Evolutionary conservation across 2,113 vertebrate species (phyloP).

Genomic region (Stictonetta naevosa): DNA sequence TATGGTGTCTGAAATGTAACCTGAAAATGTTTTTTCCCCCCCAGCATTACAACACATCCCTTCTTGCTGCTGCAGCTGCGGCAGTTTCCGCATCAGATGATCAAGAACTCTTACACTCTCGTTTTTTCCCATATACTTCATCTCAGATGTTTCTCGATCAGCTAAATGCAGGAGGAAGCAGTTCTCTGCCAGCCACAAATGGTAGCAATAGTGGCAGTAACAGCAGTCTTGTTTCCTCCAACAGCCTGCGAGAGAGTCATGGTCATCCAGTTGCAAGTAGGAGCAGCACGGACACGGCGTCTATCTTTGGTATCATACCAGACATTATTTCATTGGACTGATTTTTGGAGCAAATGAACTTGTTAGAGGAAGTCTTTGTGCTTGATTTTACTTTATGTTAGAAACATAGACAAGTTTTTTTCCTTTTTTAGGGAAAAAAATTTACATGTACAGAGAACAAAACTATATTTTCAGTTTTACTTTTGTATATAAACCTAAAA

Average conservation of each 20-base stretch:
- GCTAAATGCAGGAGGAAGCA: constrained; percentile 82
- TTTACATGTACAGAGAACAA: constrained; percentile 98
- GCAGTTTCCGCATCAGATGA: constrained; percentile 92
- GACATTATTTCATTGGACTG: constrained; percentile 98
- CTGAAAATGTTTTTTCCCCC: neutral
- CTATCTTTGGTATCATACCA: constrained; percentile 94
- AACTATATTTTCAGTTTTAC: constrained; percentile 99
- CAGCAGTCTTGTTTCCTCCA: constrained; percentile 92
- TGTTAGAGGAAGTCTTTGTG: constrained; percentile 70
- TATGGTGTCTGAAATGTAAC: neutral
- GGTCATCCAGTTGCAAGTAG: constrained; percentile 79
- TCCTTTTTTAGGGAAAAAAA: constrained; percentile 78
- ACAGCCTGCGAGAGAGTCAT: constrained; percentile 89
- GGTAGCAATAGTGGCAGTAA: constrained; percentile 91
- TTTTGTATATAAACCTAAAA: constrained; percentile 99
- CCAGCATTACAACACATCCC: constrained; percentile 95
- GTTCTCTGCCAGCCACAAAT: constrained; percentile 82
- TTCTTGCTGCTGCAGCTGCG: constrained; percentile 92
- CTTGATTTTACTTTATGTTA: constrained; percentile 77
- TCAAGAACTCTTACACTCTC: constrained; percentile 91
- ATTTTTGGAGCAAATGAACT: constrained; percentile 59
- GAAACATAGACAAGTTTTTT: constrained; percentile 73
- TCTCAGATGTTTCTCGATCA: constrained; percentile 97
- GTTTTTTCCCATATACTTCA: constrained; percentile 93
- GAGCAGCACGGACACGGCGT: constrained; percentile 85